Percentiles rank a stretch among this genome's conserved stretches.
Conservation (phyloP, 1,140 invertebrate genomes). For the Bombus breviceps region DNA sequence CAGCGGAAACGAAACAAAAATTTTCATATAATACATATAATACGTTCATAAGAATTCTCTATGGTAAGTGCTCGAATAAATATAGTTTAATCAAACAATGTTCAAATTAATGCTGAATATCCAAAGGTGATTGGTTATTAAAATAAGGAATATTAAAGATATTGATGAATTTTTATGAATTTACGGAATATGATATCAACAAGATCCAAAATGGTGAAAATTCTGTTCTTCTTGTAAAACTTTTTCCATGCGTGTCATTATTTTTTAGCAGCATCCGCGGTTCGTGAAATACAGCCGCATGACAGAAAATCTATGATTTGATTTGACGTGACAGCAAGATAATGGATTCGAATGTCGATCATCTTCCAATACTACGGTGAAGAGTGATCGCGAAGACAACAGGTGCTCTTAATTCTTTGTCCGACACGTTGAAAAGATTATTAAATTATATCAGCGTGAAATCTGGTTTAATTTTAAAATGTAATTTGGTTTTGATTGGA, state of each 20-base stretch:
- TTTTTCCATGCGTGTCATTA: constrained; percentile 6
- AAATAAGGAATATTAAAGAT: no score
- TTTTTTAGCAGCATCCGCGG: constrained; percentile 4
- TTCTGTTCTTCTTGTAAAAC: neutral
- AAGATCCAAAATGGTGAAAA: neutral
- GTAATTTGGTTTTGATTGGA: neutral
- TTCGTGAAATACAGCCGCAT: neutral
- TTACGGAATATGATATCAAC: neutral
- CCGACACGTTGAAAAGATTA: neutral
- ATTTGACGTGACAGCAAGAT: constrained; percentile 28
- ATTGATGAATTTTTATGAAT: no score
- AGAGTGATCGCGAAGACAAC: constrained; percentile 9
- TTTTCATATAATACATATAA: no score
- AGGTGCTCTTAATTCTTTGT: constrained; percentile 5
- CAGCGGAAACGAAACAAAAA: no score
- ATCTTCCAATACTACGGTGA: constrained; percentile 15
- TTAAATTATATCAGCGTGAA: neutral
- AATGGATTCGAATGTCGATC: constrained; percentile 37
- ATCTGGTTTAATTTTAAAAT: neutral
- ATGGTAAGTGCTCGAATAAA: no score
- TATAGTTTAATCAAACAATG: no score
- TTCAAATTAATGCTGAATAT: no score
- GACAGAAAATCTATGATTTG: constrained; percentile 33
- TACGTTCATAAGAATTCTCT: no score
- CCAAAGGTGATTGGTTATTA: no score